Percentiles rank a stretch among this genome's conserved stretches.
phyloP scores from a whole-genome alignment of 2,888 invertebrate genomes.

The Ceramica pisi region DNA sequence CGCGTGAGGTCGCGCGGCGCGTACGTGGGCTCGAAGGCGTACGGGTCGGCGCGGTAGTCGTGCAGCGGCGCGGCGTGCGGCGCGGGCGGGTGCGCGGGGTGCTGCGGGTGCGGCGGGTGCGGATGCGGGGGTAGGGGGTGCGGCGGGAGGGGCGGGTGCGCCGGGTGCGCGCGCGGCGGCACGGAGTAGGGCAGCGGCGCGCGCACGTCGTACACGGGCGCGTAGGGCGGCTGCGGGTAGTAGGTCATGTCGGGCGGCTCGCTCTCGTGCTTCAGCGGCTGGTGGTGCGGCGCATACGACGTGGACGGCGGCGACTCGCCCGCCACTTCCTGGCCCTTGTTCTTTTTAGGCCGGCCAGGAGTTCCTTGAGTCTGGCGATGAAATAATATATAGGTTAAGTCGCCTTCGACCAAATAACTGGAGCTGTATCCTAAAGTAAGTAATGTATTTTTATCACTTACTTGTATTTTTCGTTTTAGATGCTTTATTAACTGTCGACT shows the following conservation, averaged over 20 bases:
- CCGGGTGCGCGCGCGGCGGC: slow-evolving; percentile 73
- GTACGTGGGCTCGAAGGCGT: slow-evolving; percentile 70
- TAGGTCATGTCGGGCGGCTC: slow-evolving; percentile 74
- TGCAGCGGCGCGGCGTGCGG: slow-evolving; percentile 64
- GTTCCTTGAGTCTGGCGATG: slow-evolving; percentile 80
- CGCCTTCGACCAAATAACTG: not conserved
- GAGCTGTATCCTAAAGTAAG: not conserved
- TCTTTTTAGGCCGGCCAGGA: slow-evolving; percentile 87
- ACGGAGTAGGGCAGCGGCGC: slow-evolving; percentile 73
- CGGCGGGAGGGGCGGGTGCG: slow-evolving; percentile 68
- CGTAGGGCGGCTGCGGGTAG: slow-evolving; percentile 79
- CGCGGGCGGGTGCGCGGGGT: slow-evolving; percentile 68
- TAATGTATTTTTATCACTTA: slow-evolving; percentile 53
- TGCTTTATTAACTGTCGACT: slow-evolving; percentile 86
- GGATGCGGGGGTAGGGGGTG: slow-evolving; percentile 34
- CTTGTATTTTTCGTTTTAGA: slow-evolving; percentile 88
- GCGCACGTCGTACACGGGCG: slow-evolving; percentile 73
- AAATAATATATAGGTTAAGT: slow-evolving; percentile 21
- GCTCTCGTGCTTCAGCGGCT: slow-evolving; percentile 81
- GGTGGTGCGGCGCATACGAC: slow-evolving; percentile 79
- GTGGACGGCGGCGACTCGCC: slow-evolving; percentile 84
- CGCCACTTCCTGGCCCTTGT: slow-evolving; percentile 79
- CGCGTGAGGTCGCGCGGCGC: slow-evolving; percentile 78
- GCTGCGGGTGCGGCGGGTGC: slow-evolving; percentile 50
- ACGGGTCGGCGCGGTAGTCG: slow-evolving; percentile 73